A percentile compares a stretch with the other conserved stretches of the same genome.
Conservation (phyloP, 2,888 invertebrate species). For the Capitulum mitella region DNA sequence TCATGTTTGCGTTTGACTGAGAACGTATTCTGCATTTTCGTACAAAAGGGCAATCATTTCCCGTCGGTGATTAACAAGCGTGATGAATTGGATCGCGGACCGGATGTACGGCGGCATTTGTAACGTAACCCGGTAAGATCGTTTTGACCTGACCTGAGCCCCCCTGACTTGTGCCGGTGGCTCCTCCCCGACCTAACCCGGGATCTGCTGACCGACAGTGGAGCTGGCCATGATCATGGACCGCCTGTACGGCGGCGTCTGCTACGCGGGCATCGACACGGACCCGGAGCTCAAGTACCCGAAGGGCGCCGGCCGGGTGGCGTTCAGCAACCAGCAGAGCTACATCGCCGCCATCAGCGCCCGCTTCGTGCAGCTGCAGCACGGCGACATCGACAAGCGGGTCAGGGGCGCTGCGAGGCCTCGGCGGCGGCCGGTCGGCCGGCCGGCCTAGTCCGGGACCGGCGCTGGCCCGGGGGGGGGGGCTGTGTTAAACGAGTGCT, state of each 20-base stretch:
- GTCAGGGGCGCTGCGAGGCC: slow-evolving; percentile 48
- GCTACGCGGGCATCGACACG: slow-evolving; percentile 98
- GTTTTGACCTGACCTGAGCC: slow-evolving; percentile 1
- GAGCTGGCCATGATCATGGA: slow-evolving; percentile 99
- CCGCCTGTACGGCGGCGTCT: slow-evolving; percentile 93
- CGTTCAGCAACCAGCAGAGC: slow-evolving; percentile 97
- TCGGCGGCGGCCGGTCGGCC: too few relatives aligned
- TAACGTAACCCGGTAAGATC: too few relatives aligned
- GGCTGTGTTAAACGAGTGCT: too few relatives aligned
- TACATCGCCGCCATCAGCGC: slow-evolving; percentile 98
- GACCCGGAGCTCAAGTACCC: slow-evolving; percentile 99
- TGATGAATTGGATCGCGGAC: neutral
- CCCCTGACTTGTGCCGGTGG: neutral
- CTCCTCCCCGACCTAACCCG: neutral
- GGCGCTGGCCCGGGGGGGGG: too few relatives aligned
- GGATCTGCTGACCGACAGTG: slow-evolving; percentile 53
- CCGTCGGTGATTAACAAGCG: too few relatives aligned
- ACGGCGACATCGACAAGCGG: slow-evolving; percentile 96
- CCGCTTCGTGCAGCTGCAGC: slow-evolving; percentile 94
- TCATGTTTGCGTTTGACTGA: too few relatives aligned
- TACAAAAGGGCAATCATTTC: too few relatives aligned
- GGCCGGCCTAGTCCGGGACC: too few relatives aligned
- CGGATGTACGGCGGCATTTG: neutral
- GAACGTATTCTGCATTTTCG: too few relatives aligned
- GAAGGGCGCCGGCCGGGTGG: slow-evolving; percentile 96